A percentile compares a stretch with the other conserved stretches of the same genome.
phyloP scores from a whole-genome alignment of 2,888 invertebrate species.

The Erebia palarica region DNA sequence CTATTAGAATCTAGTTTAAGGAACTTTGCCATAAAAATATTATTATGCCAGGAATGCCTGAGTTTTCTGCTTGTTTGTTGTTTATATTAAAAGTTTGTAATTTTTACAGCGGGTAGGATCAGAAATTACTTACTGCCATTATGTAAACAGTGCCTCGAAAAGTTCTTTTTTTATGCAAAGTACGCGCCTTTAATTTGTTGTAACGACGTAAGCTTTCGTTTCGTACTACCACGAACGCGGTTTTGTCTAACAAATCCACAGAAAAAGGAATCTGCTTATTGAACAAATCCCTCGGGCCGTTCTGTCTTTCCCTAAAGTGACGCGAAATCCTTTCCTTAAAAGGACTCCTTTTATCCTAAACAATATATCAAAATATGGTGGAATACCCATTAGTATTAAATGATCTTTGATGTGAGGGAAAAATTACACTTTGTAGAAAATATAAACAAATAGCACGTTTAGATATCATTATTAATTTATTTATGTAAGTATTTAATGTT shows the following conservation, averaged over 20 bases:
- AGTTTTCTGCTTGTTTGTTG: not conserved
- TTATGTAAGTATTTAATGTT: too few relatives aligned
- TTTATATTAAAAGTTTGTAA: slow-evolving; percentile 25
- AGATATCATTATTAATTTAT: too few relatives aligned
- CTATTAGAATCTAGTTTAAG: too few relatives aligned
- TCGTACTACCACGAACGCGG: slow-evolving; percentile 20
- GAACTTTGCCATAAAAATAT: not conserved
- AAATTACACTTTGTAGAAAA: not conserved
- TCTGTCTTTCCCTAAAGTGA: slow-evolving; percentile 29
- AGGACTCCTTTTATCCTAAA: slow-evolving; percentile 22
- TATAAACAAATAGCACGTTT: not conserved
- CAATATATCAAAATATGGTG: not conserved
- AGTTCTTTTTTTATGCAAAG: slow-evolving; percentile 32
- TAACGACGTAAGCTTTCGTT: slow-evolving; percentile 31
- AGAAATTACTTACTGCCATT: slow-evolving; percentile 25
- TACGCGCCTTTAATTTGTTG: slow-evolving; percentile 37
- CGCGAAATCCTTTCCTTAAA: slow-evolving; percentile 25
- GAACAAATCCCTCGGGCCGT: slow-evolving; percentile 28
- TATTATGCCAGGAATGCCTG: slow-evolving; percentile 4
- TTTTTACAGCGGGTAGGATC: slow-evolving; percentile 24
- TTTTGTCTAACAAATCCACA: slow-evolving; percentile 26
- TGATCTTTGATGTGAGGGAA: not conserved
- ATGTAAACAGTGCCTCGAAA: slow-evolving; percentile 28
- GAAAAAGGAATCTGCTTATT: too few relatives aligned
- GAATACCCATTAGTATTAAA: not conserved